A percentile compares a stretch with the other conserved stretches of the same genome.
phyloP scores from a whole-genome alignment of 2,888 invertebrate species.

The Philopedon plagiatum region DNA sequence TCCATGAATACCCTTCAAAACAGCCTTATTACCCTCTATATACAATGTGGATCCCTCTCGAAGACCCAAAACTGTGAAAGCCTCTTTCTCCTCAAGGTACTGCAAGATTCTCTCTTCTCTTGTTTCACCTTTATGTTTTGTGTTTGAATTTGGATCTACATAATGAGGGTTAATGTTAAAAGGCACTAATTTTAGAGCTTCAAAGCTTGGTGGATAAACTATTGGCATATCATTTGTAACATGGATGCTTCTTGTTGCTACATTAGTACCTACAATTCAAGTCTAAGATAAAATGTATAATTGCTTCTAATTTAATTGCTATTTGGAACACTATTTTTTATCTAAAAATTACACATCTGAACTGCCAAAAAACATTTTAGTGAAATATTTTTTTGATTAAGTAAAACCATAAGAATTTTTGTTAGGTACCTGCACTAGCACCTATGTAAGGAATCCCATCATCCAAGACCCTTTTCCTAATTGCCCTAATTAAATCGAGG shows the following conservation, averaged over 20 bases:
- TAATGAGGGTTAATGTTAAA: slow-evolving; percentile 92
- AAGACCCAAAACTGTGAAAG: slow-evolving; percentile 78
- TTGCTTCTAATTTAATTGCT: too few relatives aligned
- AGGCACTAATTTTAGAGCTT: slow-evolving; percentile 80
- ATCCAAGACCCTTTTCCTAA: slow-evolving; percentile 75
- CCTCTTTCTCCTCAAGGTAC: slow-evolving; percentile 75
- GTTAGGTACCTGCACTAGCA: slow-evolving; percentile 78
- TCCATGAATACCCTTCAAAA: slow-evolving; percentile 75
- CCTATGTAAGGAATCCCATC: slow-evolving; percentile 82
- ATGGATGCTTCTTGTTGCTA: slow-evolving; percentile 83
- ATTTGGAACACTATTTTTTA: too few relatives aligned
- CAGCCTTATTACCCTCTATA: slow-evolving; percentile 74
- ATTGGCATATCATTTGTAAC: slow-evolving; percentile 94
- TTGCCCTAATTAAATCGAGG: slow-evolving; percentile 75
- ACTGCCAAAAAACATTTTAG: too few relatives aligned
- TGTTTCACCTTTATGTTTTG: slow-evolving; percentile 84
- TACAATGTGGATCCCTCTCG: slow-evolving; percentile 80
- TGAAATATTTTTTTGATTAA: background rate
- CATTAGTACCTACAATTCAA: slow-evolving; percentile 74
- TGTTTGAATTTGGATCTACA: slow-evolving; percentile 74
- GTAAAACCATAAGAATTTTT: background rate
- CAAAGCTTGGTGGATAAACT: slow-evolving; percentile 81
- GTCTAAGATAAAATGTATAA: too few relatives aligned
- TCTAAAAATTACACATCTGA: too few relatives aligned
- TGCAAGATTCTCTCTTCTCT: slow-evolving; percentile 81